phyloP scores from a whole-genome alignment of 1,140 invertebrate species.

The Ceratitis capitata region DNA sequence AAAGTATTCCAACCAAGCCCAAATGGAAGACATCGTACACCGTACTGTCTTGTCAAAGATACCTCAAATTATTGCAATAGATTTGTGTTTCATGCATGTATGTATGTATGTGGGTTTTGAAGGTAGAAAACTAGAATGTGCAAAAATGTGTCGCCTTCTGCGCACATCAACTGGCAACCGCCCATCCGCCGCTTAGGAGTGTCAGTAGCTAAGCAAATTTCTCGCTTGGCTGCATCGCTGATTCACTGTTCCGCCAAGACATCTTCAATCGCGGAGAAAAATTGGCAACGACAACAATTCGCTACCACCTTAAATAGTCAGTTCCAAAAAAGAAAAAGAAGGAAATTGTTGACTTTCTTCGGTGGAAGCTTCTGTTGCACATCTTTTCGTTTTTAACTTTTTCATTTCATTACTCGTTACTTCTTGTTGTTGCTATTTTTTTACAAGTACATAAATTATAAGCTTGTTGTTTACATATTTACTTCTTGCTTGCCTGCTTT shows the following conservation, averaged over 20 bases:
- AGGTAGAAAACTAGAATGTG: too few species aligned
- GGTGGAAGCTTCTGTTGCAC: not conserved
- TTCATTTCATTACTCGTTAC: not conserved
- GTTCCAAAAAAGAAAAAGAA: not conserved
- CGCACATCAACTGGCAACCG: not conserved
- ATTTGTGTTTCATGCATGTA: not conserved
- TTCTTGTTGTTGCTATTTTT: not conserved
- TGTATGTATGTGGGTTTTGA: not conserved
- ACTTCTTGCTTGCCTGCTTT: not conserved
- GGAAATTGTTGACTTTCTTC: slow-evolving; percentile 9
- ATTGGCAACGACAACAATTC: not conserved
- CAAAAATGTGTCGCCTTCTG: not conserved
- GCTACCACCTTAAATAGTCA: slow-evolving; percentile 29
- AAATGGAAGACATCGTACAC: too few species aligned
- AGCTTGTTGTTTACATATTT: not conserved
- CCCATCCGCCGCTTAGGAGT: not conserved
- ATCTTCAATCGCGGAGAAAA: not conserved
- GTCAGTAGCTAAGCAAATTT: not conserved
- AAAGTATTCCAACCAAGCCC: not conserved
- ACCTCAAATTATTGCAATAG: not conserved
- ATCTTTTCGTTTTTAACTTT: not conserved
- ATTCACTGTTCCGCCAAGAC: slow-evolving; percentile 9
- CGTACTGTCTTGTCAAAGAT: not conserved
- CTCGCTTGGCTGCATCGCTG: slow-evolving; percentile 3
- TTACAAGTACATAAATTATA: not conserved